Conservation (phyloP, 2,888 invertebrate species). For the Cheilosia variabilis region DNA sequence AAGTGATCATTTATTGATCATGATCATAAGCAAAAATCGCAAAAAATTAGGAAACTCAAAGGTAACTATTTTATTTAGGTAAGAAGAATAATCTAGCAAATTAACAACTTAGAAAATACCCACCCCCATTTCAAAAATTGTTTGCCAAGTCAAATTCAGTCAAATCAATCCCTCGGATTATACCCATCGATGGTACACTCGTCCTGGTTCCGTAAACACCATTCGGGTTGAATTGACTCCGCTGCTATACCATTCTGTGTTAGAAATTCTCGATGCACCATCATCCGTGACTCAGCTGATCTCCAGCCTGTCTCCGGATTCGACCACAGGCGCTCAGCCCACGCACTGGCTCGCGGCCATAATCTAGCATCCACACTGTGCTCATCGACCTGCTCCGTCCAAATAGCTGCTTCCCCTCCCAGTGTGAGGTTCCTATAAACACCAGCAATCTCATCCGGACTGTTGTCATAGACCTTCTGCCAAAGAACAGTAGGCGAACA, state of each 20-base stretch:
- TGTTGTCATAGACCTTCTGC: conserved; percentile 93
- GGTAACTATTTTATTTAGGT: too few species aligned
- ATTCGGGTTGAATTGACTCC: conserved; percentile 91
- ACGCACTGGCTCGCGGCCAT: conserved; percentile 93
- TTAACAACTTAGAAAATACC: too few species aligned
- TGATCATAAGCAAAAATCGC: too few species aligned
- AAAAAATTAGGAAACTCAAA: too few species aligned
- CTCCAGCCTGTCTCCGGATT: conserved; percentile 88
- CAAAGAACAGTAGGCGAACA: conserved; percentile 95
- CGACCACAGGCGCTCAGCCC: conserved; percentile 93
- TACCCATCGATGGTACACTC: conserved; percentile 85
- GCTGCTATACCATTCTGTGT: conserved; percentile 87
- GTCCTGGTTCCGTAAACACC: conserved; percentile 93
- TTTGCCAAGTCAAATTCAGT: too few species aligned
- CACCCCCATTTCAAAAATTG: too few species aligned
- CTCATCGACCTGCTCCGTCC: conserved; percentile 93
- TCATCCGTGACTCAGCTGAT: conserved; percentile 89
- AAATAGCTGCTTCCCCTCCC: conserved; percentile 92
- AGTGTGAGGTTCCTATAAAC: conserved; percentile 84
- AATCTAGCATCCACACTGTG: conserved; percentile 88
- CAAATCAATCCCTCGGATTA: conserved; percentile 27
- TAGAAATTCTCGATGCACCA: conserved; percentile 88
- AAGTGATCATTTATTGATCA: too few species aligned
- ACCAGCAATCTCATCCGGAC: conserved; percentile 86
- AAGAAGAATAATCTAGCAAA: too few species aligned